Percentiles rank a stretch among this genome's conserved stretches.
Evolutionary conservation across 2,888 invertebrate genomes (phyloP).

Genomic region (Hydropsyche betteni): DNA sequence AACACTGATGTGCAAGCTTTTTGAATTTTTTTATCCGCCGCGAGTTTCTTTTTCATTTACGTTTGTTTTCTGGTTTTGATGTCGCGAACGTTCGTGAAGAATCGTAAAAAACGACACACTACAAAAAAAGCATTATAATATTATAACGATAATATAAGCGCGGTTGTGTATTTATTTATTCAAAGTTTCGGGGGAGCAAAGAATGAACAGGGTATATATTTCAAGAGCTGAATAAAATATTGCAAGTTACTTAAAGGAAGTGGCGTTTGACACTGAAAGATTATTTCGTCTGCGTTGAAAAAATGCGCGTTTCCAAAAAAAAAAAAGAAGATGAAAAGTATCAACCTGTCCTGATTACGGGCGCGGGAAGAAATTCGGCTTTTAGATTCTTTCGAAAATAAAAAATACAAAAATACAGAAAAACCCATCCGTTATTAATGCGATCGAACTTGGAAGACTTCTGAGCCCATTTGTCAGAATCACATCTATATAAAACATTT

Average conservation of each 20-base stretch:
- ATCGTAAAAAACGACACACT: no score
- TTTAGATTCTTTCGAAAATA: conserved; percentile 22
- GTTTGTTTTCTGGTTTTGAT: conserved; percentile 43
- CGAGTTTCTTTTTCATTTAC: conserved; percentile 41
- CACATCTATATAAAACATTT: no score
- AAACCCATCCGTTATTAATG: conserved; percentile 28
- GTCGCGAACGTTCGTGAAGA: conserved; percentile 26
- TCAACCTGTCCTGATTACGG: conserved; percentile 36
- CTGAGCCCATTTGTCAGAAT: no score
- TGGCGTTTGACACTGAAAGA: conserved; percentile 42
- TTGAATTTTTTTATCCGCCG: conserved; percentile 36
- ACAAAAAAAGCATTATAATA: no score
- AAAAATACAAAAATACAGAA: no score
- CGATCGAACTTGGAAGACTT: conserved; percentile 17
- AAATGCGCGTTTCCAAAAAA: conserved; percentile 37
- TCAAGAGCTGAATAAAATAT: conserved; percentile 41
- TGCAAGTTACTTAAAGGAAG: conserved; percentile 41
- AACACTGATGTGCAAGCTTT: conserved; percentile 51
- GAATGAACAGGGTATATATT: conserved; percentile 37
- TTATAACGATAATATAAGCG: no score
- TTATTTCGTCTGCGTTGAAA: conserved; percentile 39
- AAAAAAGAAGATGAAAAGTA: conserved; percentile 38
- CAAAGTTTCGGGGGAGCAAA: conserved; percentile 32
- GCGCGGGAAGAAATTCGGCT: conserved; percentile 26
- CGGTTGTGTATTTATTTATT: conserved; percentile 36